These are phyloP conservation scores for Paramuricea clavata DNA, from an alignment of 92 coral and sea anemone species.

Conservation along the genomic window DNA sequence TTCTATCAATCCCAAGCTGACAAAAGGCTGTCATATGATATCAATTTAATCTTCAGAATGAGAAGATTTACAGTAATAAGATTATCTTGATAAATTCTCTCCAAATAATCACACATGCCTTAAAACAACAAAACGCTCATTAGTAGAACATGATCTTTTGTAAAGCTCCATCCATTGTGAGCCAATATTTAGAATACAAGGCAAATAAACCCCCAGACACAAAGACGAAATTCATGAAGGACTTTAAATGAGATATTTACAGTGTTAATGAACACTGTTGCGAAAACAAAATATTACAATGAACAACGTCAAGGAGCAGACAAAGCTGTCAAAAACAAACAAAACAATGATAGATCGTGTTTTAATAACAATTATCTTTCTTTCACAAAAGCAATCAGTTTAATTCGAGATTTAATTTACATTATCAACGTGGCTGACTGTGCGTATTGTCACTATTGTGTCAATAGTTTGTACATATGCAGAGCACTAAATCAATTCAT, in stretches of 20 bases:
- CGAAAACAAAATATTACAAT: not conserved
- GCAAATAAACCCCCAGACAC: not conserved
- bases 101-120: constrained; percentile 10
- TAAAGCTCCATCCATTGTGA: not conserved
- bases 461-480: too few relatives aligned
- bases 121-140: constrained; percentile 1
- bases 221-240: not conserved
- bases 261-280: not conserved
- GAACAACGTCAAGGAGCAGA: not conserved
- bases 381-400: not conserved
- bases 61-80: not conserved
- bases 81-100: not conserved
- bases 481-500: too few relatives aligned
- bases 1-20: too few relatives aligned
- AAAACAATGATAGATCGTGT: not conserved
- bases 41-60: too few relatives aligned
- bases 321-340: not conserved
- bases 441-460: not conserved
- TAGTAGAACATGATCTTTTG: not conserved
- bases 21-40: too few relatives aligned
- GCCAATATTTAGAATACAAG: constrained; percentile 5
- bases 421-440: not conserved
- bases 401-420: not conserved
- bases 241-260: not conserved
- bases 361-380: not conserved